Percentiles rank a stretch among this genome's conserved stretches.
Evolutionary conservation across 2,797 vertebrate species (phyloP).

Genomic region (Scomberomorus guttatus): DNA sequence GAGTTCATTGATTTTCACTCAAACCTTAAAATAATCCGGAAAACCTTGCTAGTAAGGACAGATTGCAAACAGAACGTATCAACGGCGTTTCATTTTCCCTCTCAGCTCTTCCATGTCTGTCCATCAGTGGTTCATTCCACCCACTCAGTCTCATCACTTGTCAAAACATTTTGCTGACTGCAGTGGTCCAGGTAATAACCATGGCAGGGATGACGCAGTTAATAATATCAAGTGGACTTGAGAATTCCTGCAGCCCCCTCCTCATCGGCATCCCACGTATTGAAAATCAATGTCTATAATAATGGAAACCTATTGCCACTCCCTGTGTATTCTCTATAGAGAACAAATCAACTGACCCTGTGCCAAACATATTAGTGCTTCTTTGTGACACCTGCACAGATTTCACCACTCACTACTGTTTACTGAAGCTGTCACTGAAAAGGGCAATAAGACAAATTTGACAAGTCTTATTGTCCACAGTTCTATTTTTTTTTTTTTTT

Average conservation of each 20-base stretch:
- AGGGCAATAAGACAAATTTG: not conserved
- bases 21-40: constrained; percentile 63
- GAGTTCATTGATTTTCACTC: constrained; percentile 72
- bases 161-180: constrained; percentile 78
- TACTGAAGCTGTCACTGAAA: constrained; percentile 9
- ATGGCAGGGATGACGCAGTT: constrained; percentile 54
- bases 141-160: constrained; percentile 69
- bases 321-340: constrained; percentile 23
- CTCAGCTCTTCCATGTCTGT: constrained; percentile 42
- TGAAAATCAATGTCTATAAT: constrained; percentile 77
- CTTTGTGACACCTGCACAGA: constrained; percentile 38
- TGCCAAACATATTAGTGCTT: constrained; percentile 47
- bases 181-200: constrained; percentile 64
- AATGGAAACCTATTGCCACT: constrained; percentile 66
- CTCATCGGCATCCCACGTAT: constrained; percentile 41
- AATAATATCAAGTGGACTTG: constrained; percentile 74
- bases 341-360: constrained; percentile 46
- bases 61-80: constrained; percentile 41
- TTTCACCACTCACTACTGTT: constrained; percentile 39
- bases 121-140: constrained; percentile 66
- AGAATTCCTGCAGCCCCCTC: constrained; percentile 48
- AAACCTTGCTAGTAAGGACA: constrained; percentile 43
- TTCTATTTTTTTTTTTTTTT: not conserved
- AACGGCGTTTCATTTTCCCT: constrained; percentile 40
- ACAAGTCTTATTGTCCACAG: not conserved